Evolutionary conservation across 2,888 invertebrate genomes (phyloP).

Genomic region (Metalampra italica): DNA sequence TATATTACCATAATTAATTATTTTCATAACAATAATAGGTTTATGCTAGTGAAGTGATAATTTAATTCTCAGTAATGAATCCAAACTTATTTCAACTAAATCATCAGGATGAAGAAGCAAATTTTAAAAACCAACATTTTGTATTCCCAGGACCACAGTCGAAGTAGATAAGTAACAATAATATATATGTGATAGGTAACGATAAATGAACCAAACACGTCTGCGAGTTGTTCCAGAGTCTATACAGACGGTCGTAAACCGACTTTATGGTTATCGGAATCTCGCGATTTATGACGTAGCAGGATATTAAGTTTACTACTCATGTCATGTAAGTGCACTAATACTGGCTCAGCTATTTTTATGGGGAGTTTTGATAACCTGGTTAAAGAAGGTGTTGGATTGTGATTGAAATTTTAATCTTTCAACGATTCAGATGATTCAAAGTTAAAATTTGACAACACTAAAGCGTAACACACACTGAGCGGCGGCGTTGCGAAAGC

Average conservation of each 20-base stretch:
- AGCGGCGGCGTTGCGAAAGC: too few relatives aligned
- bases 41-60: too few relatives aligned
- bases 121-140: conserved; percentile 23
- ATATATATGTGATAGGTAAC: conserved; percentile 12
- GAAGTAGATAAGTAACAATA: conserved; percentile 13
- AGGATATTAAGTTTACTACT: conserved; percentile 21
- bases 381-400: background rate
- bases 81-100: background rate
- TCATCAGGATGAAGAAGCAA: background rate
- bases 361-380: background rate
- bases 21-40: too few relatives aligned
- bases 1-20: too few relatives aligned
- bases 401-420: background rate
- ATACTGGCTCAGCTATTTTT: background rate
- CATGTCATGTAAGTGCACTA: background rate
- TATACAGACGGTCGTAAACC: conserved; percentile 23
- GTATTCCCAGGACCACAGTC: conserved; percentile 34
- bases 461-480: too few relatives aligned
- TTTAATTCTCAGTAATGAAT: background rate
- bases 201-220: conserved; percentile 6
- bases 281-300: conserved; percentile 26
- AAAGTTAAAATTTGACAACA: too few relatives aligned
- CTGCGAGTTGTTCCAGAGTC: conserved; percentile 2
- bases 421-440: too few relatives aligned
- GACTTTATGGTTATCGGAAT: conserved; percentile 24